A percentile compares a stretch with the other conserved stretches of the same genome.
Conservation (phyloP, 2,888 invertebrate species). For the Rhagophthalmus giganteus region DNA sequence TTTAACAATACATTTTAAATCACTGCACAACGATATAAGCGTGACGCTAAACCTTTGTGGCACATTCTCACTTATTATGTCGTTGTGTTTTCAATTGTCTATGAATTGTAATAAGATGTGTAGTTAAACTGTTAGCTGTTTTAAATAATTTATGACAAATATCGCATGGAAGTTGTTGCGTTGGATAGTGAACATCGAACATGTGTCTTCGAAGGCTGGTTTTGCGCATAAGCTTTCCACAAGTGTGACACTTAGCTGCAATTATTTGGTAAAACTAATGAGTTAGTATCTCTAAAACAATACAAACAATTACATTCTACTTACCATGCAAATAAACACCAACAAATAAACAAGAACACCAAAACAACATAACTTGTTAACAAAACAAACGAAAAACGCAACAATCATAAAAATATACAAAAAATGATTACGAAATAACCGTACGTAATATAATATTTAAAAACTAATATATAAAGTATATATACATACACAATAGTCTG, state of each 20-base stretch:
- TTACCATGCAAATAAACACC: conserved; percentile 47
- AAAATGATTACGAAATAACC: too few species aligned
- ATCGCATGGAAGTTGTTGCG: conserved; percentile 44
- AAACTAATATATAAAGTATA: too few species aligned
- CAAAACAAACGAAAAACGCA: not conserved
- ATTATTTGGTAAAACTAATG: conserved; percentile 33
- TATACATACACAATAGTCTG: too few species aligned
- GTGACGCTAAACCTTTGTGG: not conserved
- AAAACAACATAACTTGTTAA: conserved; percentile 8
- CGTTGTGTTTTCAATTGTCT: conserved; percentile 40
- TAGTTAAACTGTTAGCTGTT: conserved; percentile 45
- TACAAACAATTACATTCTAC: conserved; percentile 37
- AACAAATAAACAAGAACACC: too few species aligned
- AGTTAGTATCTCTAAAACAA: not conserved
- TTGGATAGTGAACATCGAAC: conserved; percentile 46
- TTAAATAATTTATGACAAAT: conserved; percentile 47
- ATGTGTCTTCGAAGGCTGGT: conserved; percentile 47
- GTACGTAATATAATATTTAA: too few species aligned
- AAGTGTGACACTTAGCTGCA: conserved; percentile 46
- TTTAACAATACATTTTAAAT: not conserved
- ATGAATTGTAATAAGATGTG: conserved; percentile 46
- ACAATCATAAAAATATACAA: too few species aligned
- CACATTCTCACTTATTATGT: conserved; percentile 7
- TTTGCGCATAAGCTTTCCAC: conserved; percentile 46
- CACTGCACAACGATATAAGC: not conserved